Evolutionary conservation across 2,888 invertebrate species (phyloP), one percentile per base, ranked within the genome.

Genomic region (Leucozona laternaria): DNA sequence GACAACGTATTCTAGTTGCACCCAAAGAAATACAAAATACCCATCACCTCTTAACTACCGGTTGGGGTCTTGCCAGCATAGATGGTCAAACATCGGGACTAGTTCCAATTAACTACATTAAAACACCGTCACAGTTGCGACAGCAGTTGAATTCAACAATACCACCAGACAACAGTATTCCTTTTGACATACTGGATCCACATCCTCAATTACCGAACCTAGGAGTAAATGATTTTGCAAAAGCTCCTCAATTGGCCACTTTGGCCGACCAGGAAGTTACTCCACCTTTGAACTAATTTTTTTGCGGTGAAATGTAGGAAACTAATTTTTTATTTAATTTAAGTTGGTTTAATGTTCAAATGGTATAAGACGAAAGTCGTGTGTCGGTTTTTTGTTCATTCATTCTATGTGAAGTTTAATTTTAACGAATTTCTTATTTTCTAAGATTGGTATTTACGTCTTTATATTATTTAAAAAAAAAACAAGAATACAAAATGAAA

Each of bases 1-100:
- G 97, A 88, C 97, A 98, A 90, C 94, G 94, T 43, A 92, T 99
- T 7, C 94, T 95, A 76, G 93, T 99, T 11, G 98, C 98, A 0
- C 98, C 98, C 0, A 94, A 95, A 90, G 95, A 96, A 88, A 93
- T 97, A 28, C 98, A 99, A 92, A 94, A 94, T 89, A 93, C 94
- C 55, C 92, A 94, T 88, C 89, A 94, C 13, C 92, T 96, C 4
- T 94, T 95, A 90, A 95, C 95, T 91, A 94, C 95, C 0, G 96
- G 96, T 4, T 96, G 96, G 96, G 93, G 95, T 0, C 93, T 95
- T 91, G 96, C 95, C 0, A 91, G 94, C 0, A 90, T 93, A 0
- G 94, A 95, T 91, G 94, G 94, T 53, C 94, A 93, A 60, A 93
- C 91, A 20, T 93, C 94, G 0, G 96, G 96, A 0, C 91, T 96